Conservation (phyloP, 2,113 vertebrate genomes). For the Chaetops frenatus region DNA sequence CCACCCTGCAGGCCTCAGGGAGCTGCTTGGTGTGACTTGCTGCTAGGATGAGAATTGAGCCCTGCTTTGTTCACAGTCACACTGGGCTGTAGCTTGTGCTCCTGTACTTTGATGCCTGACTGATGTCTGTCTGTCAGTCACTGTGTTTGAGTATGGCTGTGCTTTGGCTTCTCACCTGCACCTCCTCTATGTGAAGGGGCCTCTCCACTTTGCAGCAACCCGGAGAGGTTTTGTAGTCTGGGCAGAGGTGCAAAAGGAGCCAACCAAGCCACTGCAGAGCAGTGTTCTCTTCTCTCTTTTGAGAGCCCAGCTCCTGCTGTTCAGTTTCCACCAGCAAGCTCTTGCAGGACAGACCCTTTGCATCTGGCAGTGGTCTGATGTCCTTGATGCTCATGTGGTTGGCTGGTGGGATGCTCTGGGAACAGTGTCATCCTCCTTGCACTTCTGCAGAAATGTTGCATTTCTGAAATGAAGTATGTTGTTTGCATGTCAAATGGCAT, state of each 20-base stretch:
- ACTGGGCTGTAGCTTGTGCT: not conserved
- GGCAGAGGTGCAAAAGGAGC: not conserved
- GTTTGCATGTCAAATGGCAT: not conserved
- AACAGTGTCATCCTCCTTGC: accelerated
- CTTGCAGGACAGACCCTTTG: accelerated
- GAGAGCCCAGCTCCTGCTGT: not conserved
- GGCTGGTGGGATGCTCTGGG: not conserved
- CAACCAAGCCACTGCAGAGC: not conserved
- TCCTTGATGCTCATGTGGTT: not conserved
- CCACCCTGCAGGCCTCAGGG: not conserved
- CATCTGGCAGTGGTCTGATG: not conserved
- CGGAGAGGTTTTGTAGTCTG: not conserved
- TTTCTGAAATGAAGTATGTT: not conserved
- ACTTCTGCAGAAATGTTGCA: not conserved
- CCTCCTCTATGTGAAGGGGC: not conserved
- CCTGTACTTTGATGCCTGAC: not conserved
- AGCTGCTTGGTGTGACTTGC: not conserved
- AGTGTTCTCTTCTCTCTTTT: not conserved
- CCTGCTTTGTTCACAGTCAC: not conserved
- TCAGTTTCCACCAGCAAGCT: not conserved
- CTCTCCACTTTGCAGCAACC: not conserved
- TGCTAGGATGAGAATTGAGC: not conserved
- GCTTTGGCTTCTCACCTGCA: not conserved
- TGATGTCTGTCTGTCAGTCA: not conserved
- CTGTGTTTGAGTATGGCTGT: not conserved